Evolutionary conservation across 2,113 vertebrate genomes (phyloP), one percentile per base, ranked within the genome.

Genomic region (Lucifuga dentata): DNA sequence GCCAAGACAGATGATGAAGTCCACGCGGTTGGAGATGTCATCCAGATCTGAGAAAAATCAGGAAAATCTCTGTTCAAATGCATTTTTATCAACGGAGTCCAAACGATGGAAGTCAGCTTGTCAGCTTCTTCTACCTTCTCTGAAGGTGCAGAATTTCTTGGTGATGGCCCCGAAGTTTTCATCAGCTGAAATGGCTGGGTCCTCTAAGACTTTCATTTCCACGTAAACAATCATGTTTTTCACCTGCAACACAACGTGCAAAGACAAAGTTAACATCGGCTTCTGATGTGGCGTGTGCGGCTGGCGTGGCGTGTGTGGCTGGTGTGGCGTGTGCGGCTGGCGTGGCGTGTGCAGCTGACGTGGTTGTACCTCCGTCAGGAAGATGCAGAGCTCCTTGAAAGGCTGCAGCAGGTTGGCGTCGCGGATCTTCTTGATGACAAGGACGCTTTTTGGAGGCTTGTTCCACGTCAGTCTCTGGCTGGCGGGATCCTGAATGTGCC

Each of bases 401-500:
- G 96, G 97, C 92, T 95, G 93, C 5, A 98, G 92, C 71, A 99
- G 89, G 61, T 93, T 94, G 81, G 94, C 92, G 8, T 99, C 98
- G 23, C 90, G 90, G 24, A 98, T 95, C 91, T 99, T 99, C 86
- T 98, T 99, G 79, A 99, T 95, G 55, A 99, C 96, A 12, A 99
- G 95, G 70, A 99, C 95, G n/a, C 97, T 99, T 94, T 96, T 96
- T 0, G 98, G 98, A 45, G 95, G 92, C 84, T 96, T 98, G 95
- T 95, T 99, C 98, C 98, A 99, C 0, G 97, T 97, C 86, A 99
- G 88, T 84, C 93, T 95, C 89, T 98, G 98, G 90, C 95, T 98
- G 17, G 96, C 97, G 26, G 98, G 98, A 79, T 99, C 98, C 92
- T 99, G 98, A 77, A 99, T 98, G 90, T 99, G 97, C 98, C 98